These are phyloP conservation scores for Meghimatium bilineatum DNA, from an alignment of 2,888 invertebrate genomes.

Conservation along the genomic window DNA sequence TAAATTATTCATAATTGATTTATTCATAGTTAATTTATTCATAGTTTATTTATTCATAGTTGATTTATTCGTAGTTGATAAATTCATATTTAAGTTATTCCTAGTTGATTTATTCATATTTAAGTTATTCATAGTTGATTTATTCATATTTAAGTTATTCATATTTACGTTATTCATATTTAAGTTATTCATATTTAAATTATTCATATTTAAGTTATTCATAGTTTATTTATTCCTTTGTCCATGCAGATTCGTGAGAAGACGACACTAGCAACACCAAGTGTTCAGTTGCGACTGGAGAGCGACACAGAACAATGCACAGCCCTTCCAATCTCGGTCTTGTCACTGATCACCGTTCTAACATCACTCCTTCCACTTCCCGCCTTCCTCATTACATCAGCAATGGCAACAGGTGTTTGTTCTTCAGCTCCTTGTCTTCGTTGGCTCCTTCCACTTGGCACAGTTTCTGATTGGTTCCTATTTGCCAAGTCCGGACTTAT, in stretches of 20 bases:
- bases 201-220: background rate
- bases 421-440: slow-evolving; percentile 38
- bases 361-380: slow-evolving; percentile 52
- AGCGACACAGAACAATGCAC: slow-evolving; percentile 50
- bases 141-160: too few relatives aligned
- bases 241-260: slow-evolving; percentile 46
- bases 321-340: slow-evolving; percentile 42
- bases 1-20: background rate
- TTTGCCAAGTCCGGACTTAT: slow-evolving; percentile 54
- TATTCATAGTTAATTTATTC: too few relatives aligned
- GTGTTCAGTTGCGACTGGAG: slow-evolving; percentile 50
- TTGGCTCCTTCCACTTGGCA: slow-evolving; percentile 52
- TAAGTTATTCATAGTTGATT: too few relatives aligned
- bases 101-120: background rate
- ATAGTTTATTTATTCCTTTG: background rate
- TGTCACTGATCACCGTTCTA: slow-evolving; percentile 46
- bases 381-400: slow-evolving; percentile 50
- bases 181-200: too few relatives aligned
- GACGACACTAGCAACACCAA: slow-evolving; percentile 46
- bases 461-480: slow-evolving; percentile 54
- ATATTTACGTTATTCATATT: too few relatives aligned
- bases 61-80: too few relatives aligned
- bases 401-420: slow-evolving; percentile 51
- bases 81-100: too few relatives aligned
- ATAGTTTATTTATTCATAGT: too few relatives aligned